Conservation (phyloP, 1,140 invertebrate species). For the Nasonia vitripennis region DNA sequence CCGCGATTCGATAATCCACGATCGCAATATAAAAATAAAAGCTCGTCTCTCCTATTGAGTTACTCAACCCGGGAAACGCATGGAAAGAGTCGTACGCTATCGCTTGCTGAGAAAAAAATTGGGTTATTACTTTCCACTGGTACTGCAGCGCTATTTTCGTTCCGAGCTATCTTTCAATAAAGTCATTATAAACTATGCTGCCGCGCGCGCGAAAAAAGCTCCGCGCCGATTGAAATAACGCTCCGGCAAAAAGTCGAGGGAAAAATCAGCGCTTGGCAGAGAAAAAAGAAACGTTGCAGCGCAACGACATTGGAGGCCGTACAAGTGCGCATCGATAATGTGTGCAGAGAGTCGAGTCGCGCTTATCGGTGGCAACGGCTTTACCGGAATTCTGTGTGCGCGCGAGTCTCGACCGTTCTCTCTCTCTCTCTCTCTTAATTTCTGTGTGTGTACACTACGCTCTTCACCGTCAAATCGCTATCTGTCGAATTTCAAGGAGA, state of each 20-base stretch:
- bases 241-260: not conserved
- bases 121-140: conserved; percentile 38
- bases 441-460: not conserved
- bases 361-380: conserved; percentile 60
- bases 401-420: not conserved
- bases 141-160: conserved; percentile 20
- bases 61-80: not conserved
- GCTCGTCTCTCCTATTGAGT: no score
- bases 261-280: not conserved
- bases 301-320: conserved; percentile 61
- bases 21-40: no score
- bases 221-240: not conserved
- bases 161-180: conserved; percentile 25
- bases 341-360: conserved; percentile 43
- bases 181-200: conserved; percentile 10
- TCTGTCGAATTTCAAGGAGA: conserved; percentile 44
- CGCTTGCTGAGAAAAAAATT: not conserved
- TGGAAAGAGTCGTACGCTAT: not conserved
- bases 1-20: not conserved
- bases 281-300: conserved; percentile 36
- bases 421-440: not conserved
- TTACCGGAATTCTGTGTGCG: conserved; percentile 51
- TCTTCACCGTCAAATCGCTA: conserved; percentile 27
- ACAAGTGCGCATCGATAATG: conserved; percentile 67
- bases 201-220: not conserved